These are phyloP conservation scores for Leptocoma aspasia DNA, from an alignment of 2,113 vertebrate genomes.

Conservation along the genomic window DNA sequence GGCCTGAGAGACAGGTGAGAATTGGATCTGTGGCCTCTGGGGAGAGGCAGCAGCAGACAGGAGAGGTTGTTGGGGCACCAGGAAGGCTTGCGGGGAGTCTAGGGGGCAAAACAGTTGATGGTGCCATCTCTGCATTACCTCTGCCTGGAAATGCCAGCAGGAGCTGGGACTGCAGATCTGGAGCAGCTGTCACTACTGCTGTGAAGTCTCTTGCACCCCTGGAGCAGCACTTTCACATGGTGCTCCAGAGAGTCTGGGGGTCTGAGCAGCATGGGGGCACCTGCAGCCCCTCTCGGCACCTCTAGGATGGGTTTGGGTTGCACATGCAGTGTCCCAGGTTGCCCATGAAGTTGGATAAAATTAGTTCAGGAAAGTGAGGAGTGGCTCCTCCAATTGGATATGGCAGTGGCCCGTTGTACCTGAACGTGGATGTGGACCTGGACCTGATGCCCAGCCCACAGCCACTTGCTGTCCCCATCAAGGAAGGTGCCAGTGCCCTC, in stretches of 20 bases:
- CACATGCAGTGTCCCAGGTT: not conserved
- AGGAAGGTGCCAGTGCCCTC: not conserved
- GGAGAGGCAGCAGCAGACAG: not conserved
- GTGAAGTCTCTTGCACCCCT: not conserved
- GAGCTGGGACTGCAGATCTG: not conserved
- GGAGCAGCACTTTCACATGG: not conserved
- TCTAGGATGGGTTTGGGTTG: not conserved
- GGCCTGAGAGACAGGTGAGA: not conserved
- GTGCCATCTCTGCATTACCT: not conserved
- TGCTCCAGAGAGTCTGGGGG: not conserved
- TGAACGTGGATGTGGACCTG: rapidly evolving
- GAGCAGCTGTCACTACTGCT: not conserved
- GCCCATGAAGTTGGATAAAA: not conserved
- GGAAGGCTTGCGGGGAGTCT: not conserved
- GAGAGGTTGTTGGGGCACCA: not conserved
- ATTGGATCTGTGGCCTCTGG: rapidly evolving
- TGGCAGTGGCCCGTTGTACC: not conserved
- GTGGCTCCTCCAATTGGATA: not conserved
- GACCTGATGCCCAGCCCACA: not conserved
- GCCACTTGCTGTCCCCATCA: not conserved
- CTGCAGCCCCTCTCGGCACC: not conserved
- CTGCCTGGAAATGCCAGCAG: not conserved
- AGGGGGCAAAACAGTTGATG: not conserved
- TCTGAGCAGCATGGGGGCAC: not conserved
- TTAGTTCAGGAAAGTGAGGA: not conserved